Evolutionary conservation across 2,113 vertebrate genomes (phyloP), one percentile per base, ranked within the genome.

Genomic region (Megaceryle maxima): DNA sequence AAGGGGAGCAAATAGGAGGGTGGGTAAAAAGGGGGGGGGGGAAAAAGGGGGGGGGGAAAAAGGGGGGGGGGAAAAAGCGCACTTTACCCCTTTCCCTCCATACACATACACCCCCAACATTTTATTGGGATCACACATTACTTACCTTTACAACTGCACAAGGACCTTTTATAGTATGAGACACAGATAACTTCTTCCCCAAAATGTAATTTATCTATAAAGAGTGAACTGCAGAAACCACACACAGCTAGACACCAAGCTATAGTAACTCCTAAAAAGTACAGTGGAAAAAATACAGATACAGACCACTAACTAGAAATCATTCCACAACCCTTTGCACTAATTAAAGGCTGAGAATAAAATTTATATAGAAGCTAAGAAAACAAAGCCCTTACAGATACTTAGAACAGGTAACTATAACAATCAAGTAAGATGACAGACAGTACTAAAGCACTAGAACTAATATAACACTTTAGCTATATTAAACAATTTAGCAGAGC

Each of bases 341-440:
- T n/a, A 68, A 26, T 55, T 70, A 79, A 85, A 89, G 19, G 6
- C n/a, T 91, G 24, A 87, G 5, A 51, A n/a, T 4, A 39, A 91
- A 56, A 55, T 4, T 25, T 22, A 18, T 4, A 53, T 0, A 19
- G 11, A 53, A 17, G 5, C 10, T 63, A 80, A 19, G 6, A 37
- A 64, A 92, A 46, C 7, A 94, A 21, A 75, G 4, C 6, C 21
- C 7, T 26, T 12, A 43, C 0, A 67, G 7, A 51, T 29, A 56
- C 2, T 8, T 7, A 56, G 1, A 79, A 4, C 2, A 43, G 3
- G 1, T 11, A 77, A 4, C 24, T 31, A 0, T 12, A 76, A 48
- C 4, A 24, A 11, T 13, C 11, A 62, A 72, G 2, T 25, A 39
- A 43, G 3, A 68, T 6, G 0, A 3, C 5, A 69, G 1, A 22